Evolutionary conservation across 2,797 vertebrate species (phyloP).

Genomic region (Danio aesculapii): DNA sequence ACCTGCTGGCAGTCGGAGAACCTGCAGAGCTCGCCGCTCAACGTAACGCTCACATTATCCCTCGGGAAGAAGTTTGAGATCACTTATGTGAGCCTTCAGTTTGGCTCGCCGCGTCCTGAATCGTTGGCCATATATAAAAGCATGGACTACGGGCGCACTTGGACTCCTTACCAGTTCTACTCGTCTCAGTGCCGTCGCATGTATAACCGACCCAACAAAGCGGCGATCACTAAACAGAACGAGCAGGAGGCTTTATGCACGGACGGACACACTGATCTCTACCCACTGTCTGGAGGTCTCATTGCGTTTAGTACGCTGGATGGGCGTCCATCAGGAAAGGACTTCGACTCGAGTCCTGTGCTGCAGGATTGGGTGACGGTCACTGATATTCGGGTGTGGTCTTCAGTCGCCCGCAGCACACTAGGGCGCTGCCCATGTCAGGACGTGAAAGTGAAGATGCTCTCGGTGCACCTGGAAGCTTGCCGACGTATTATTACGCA

Average conservation of each 20-base stretch:
- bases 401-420: slow-evolving; percentile 88
- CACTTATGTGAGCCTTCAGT: slow-evolving; percentile 95
- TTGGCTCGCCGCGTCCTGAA: slow-evolving; percentile 91
- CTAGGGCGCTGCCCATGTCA: slow-evolving; percentile 70
- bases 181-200: slow-evolving; percentile 92
- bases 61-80: slow-evolving; percentile 96
- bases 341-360: slow-evolving; percentile 95
- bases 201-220: slow-evolving; percentile 88
- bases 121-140: slow-evolving; percentile 94
- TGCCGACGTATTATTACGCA: slow-evolving; percentile 86
- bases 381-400: slow-evolving; percentile 92
- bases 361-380: slow-evolving; percentile 99
- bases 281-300: slow-evolving; percentile 87
- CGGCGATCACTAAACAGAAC: slow-evolving; percentile 89
- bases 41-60: slow-evolving; percentile 91
- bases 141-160: slow-evolving; percentile 95
- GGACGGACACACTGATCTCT: slow-evolving; percentile 87
- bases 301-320: slow-evolving; percentile 96
- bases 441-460: slow-evolving; percentile 63
- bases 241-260: slow-evolving; percentile 96
- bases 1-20: slow-evolving; percentile 95
- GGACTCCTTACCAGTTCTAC: slow-evolving; percentile 95
- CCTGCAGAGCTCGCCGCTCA: slow-evolving; percentile 83
- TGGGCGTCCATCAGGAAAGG: slow-evolving; percentile 90
- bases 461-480: slow-evolving; percentile 60